These are phyloP conservation scores for Thermophis baileyi DNA, from an alignment of 2,113 vertebrate species.

Conservation along the genomic window DNA sequence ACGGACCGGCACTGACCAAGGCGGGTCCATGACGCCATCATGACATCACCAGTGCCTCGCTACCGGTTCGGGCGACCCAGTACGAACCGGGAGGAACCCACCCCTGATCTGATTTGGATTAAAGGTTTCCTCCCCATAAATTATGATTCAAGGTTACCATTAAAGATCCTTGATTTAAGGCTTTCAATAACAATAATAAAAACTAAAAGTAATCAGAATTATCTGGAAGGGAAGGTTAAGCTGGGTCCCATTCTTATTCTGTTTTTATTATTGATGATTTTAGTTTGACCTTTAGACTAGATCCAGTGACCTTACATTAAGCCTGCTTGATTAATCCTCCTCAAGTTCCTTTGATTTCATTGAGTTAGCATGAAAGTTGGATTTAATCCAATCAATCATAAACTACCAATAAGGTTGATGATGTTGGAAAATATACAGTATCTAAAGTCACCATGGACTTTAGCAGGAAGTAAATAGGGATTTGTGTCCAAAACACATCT, in stretches of 20 bases:
- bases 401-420: not conserved
- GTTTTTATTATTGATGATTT: not conserved
- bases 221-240: not conserved
- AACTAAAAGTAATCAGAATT: not conserved
- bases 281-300: not conserved
- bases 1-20: no score
- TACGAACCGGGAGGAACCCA: no score
- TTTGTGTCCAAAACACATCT: not conserved
- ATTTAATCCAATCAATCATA: not conserved
- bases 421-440: not conserved
- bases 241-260: not conserved
- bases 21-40: no score
- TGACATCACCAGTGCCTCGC: no score
- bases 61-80: no score
- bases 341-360: not conserved
- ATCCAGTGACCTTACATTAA: not conserved
- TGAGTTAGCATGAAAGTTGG: not conserved
- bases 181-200: not conserved
- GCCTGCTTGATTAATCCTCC: not conserved
- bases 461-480: not conserved
- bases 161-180: not conserved
- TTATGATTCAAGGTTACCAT: not conserved
- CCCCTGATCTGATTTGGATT: no score
- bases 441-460: not conserved
- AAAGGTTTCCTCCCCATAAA: not conserved